Conservation (phyloP, 2,888 invertebrate species). For the Seira musarum region DNA sequence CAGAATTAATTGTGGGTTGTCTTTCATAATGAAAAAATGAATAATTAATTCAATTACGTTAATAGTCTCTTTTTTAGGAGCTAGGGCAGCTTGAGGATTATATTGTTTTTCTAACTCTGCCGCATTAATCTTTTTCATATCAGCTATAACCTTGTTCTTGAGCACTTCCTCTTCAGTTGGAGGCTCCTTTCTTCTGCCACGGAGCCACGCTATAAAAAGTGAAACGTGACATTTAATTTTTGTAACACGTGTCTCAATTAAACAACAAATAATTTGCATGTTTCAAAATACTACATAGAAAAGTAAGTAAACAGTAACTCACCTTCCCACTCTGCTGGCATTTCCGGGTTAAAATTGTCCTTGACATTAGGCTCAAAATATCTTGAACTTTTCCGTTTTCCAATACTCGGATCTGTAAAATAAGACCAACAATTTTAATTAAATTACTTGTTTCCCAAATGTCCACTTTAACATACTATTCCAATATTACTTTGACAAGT, state of each 20-base stretch:
- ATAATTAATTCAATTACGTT: no score
- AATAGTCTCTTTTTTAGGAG: slow-evolving; percentile 38
- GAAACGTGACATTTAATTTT: not conserved
- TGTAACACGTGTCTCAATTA: not conserved
- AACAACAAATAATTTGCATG: not conserved
- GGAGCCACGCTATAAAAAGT: slow-evolving; percentile 79
- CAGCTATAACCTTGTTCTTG: slow-evolving; percentile 80
- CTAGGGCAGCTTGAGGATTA: slow-evolving; percentile 71
- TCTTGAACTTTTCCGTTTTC: slow-evolving; percentile 79
- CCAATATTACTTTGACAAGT: no score
- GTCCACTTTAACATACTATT: no score
- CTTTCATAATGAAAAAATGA: no score
- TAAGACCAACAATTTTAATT: no score
- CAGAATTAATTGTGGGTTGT: no score
- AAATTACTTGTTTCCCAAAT: no score
- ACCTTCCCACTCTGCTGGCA: slow-evolving; percentile 89
- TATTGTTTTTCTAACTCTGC: slow-evolving; percentile 78
- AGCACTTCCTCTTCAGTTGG: slow-evolving; percentile 83
- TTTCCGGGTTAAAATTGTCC: slow-evolving; percentile 78
- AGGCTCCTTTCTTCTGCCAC: slow-evolving; percentile 79
- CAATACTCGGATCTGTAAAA: slow-evolving; percentile 78
- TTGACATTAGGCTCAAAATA: slow-evolving; percentile 83
- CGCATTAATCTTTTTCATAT: slow-evolving; percentile 84
- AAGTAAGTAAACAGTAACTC: no score
- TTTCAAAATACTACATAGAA: not conserved